Percentiles rank a stretch among this genome's conserved stretches.
These are phyloP conservation scores for Papilio helenus DNA, from an alignment of 1,140 invertebrate species.

Conservation along the genomic window DNA sequence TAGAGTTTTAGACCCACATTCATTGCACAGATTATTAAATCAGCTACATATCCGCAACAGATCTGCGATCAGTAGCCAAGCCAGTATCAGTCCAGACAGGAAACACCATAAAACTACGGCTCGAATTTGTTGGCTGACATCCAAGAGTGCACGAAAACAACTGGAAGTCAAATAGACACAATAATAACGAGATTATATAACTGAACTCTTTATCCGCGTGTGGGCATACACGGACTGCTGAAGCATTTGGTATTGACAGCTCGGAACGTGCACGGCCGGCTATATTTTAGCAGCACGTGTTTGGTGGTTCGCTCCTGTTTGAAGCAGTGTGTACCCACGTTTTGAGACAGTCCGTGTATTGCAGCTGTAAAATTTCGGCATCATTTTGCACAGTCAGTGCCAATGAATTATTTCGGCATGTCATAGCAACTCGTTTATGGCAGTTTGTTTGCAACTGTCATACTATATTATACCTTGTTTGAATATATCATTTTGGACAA, in stretches of 20 bases:
- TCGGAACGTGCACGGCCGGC: no score
- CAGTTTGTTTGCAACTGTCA: conserved; percentile 30
- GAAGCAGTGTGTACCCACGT: background rate
- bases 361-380: background rate
- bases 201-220: conserved; percentile 18
- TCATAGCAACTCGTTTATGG: conserved; percentile 26
- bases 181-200: conserved; percentile 42
- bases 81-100: conserved; percentile 51
- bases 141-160: conserved; percentile 52
- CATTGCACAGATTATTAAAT: conserved; percentile 39
- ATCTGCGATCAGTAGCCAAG: conserved; percentile 40
- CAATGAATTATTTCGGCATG: conserved; percentile 36
- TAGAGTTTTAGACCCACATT: background rate
- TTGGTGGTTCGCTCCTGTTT: background rate
- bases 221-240: background rate
- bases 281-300: background rate
- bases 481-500: background rate
- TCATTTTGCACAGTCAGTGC: conserved; percentile 4
- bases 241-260: no score
- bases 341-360: background rate
- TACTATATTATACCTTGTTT: conserved; percentile 13
- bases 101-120: conserved; percentile 51
- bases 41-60: conserved; percentile 42
- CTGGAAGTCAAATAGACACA: conserved; percentile 46
- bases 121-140: conserved; percentile 48